Evolutionary conservation across 2,113 vertebrate genomes (phyloP).

Genomic region (Saguinus imperator): DNA sequence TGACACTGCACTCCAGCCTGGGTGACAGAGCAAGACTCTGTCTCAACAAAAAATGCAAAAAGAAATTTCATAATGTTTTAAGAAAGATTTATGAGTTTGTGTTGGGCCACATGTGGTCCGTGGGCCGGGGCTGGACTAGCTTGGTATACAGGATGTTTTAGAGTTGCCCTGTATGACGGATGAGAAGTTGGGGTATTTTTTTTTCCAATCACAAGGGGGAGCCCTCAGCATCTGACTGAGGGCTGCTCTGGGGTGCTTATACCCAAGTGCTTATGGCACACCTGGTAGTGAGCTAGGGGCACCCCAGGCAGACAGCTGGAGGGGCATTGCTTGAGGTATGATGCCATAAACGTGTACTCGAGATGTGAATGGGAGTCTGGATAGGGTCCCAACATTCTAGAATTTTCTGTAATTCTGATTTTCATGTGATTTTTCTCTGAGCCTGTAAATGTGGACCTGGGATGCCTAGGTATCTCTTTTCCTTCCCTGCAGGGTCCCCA

Average conservation of each 20-base stretch:
- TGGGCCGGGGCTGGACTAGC: no score
- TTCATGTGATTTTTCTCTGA: not conserved
- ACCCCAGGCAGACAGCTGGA: not conserved
- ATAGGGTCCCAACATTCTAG: not conserved
- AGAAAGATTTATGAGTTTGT: no score
- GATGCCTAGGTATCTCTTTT: not conserved
- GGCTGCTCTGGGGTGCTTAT: not conserved
- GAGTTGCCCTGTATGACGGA: not conserved
- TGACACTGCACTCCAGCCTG: no score
- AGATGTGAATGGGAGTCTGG: not conserved
- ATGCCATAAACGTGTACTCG: not conserved
- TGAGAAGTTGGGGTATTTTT: not conserved
- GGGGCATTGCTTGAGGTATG: not conserved
- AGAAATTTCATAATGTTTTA: no score
- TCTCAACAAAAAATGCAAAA: no score
- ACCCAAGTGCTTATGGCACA: not conserved
- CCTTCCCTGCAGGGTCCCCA: not conserved
- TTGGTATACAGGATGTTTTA: no score
- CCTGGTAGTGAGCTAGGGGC: not conserved
- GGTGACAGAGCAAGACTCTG: no score
- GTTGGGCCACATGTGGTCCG: no score
- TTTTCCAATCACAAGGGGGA: not conserved
- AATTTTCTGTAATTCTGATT: not conserved
- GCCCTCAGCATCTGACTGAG: not conserved
- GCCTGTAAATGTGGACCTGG: not conserved